Evolutionary conservation across 1,140 invertebrate species (phyloP).

Genomic region (Eumeta japonica): DNA sequence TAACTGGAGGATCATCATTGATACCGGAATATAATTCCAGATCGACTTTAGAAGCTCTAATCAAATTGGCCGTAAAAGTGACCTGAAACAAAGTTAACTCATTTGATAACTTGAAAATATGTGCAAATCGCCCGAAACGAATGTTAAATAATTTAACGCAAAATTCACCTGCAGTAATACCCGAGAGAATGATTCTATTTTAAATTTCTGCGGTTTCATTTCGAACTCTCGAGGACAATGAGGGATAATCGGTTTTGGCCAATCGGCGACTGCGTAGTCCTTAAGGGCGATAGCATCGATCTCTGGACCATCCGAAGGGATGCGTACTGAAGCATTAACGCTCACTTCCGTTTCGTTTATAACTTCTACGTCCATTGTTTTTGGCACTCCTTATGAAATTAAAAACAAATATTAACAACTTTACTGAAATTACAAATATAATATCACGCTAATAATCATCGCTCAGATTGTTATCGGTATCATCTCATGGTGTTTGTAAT

Average conservation of each 20-base stretch:
- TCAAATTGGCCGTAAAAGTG: slow-evolving; percentile 40
- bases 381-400: slow-evolving; percentile 29
- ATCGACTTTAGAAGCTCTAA: slow-evolving; percentile 36
- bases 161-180: slow-evolving; percentile 26
- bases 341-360: slow-evolving; percentile 42
- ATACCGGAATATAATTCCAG: slow-evolving; percentile 44
- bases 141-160: neutral
- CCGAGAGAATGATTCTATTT: slow-evolving; percentile 30
- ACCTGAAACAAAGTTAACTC: slow-evolving; percentile 19
- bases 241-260: slow-evolving; percentile 32
- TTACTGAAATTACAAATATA: neutral
- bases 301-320: slow-evolving; percentile 46
- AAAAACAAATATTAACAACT: neutral
- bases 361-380: slow-evolving; percentile 37
- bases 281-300: slow-evolving; percentile 35
- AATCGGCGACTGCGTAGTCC: slow-evolving; percentile 32
- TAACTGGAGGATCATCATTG: slow-evolving; percentile 41
- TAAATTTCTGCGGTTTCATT: slow-evolving; percentile 34
- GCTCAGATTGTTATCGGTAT: neutral
- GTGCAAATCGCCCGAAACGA: neutral
- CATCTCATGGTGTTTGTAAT: too few relatives aligned
- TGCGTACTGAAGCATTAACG: slow-evolving; percentile 30
- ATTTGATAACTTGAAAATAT: slow-evolving; percentile 7
- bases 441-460: neutral
- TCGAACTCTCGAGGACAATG: slow-evolving; percentile 43